Conservation (phyloP, 2,113 vertebrate genomes). For the Anhinga rufa region DNA sequence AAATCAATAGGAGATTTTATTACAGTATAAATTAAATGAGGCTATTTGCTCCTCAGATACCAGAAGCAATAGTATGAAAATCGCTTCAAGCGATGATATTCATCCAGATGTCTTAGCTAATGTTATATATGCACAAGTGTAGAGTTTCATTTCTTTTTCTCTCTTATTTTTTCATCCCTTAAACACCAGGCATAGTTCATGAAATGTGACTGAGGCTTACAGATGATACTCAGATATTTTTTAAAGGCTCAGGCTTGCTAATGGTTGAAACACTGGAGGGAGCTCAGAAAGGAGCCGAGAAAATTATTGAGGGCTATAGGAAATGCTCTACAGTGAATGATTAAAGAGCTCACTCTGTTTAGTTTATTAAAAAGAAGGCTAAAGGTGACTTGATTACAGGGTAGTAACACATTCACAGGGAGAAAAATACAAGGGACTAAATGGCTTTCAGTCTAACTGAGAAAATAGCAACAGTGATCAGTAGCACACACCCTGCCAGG, state of each 20-base stretch:
- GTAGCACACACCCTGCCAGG: neutral
- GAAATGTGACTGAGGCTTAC: neutral
- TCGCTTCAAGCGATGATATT: neutral
- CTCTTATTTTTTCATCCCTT: neutral
- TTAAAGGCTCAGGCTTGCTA: neutral
- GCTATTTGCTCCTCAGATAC: constrained; percentile 56
- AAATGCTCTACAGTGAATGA: neutral
- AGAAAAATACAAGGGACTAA: neutral
- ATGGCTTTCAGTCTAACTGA: neutral
- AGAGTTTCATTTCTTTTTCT: neutral
- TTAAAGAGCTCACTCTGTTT: neutral
- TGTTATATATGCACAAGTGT: neutral
- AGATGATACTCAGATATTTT: neutral
- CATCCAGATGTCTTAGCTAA: constrained; percentile 37
- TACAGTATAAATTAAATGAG: constrained; percentile 70
- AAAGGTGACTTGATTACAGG: neutral
- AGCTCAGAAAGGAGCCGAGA: neutral
- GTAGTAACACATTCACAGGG: neutral
- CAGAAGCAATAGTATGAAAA: constrained; percentile 36
- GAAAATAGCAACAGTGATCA: accelerated
- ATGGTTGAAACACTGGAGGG: neutral
- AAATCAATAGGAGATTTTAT: constrained; percentile 75
- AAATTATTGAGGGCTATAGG: neutral
- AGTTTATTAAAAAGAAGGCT: neutral
- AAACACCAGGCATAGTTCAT: neutral